Evolutionary conservation across 2,113 vertebrate species (phyloP), one percentile per base, ranked within the genome.

Genomic region (Cyprinodon brontotheroides): DNA sequence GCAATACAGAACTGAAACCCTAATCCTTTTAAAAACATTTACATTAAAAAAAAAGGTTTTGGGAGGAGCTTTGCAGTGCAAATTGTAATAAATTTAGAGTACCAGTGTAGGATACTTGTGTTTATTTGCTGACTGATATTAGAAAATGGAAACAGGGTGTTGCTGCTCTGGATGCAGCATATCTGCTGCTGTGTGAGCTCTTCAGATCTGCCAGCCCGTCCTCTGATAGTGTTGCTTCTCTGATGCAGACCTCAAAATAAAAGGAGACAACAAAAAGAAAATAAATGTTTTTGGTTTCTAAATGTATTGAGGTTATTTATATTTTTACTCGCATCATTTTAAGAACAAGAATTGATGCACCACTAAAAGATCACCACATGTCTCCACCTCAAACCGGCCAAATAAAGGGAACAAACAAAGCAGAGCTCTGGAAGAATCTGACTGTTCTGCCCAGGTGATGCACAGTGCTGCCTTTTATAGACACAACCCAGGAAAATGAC

Each of bases 391-490:
- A 41, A 41, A 41, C 50, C 14, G 50, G 50, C 8, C 14, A 8
- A 20, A 57, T 57, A 9, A 53, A 57, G 59, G 4, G 29, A 22
- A 22, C 29, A 36, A 61, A 36, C 4, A 11, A 13, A 11, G 36
- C 59, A 11, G 38, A 39, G 14, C 20, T 59, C 62, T 64, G 62
- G 15, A n/a, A 63, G 61, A 63, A 39, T 13, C 65, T 12, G 11
- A 6, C 62, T 11, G 3, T 68, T 53, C 41, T 43, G 29, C 29
- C 63, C 14, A 36, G 57, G 48, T 22, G 36, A 66, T 14, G 29
- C 62, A 11, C 50, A 57, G 50, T 39, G 29, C 29, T 72, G 43
- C 73, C 73, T 81, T 68, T 68, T 76, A 81, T 36, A 68, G 79
- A 47, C 65, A 68, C 40, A 62, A 53, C 43, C 67, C 38, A 1